Evolutionary conservation across 2,888 invertebrate genomes (phyloP).

Genomic region (Drosophila lacicola): DNA sequence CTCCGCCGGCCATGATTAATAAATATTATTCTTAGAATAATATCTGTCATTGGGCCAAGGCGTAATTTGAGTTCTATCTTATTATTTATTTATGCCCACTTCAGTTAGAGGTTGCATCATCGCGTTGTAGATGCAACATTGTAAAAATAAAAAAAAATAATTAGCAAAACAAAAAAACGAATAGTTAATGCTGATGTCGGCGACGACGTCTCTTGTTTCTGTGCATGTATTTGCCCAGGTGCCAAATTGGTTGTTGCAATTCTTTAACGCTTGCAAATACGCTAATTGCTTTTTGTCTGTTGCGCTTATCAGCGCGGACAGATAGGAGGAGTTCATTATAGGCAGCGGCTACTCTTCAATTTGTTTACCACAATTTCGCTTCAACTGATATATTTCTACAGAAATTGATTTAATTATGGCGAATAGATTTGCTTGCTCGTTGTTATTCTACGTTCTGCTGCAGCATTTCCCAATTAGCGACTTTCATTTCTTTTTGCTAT

Average conservation of each 20-base stretch:
- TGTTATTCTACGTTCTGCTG: background rate
- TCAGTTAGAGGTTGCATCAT: conserved; percentile 35
- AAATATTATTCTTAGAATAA: conserved; percentile 20
- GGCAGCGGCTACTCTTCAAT: background rate
- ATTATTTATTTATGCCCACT: conserved; percentile 12
- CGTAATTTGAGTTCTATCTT: conserved; percentile 6
- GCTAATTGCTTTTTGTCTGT: conserved; percentile 40
- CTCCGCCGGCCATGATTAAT: conserved; percentile 6
- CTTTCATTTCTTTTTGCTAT: background rate
- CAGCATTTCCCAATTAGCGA: background rate
- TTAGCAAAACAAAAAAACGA: background rate
- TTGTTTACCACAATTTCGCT: conserved; percentile 10
- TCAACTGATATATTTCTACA: background rate
- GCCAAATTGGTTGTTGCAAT: conserved; percentile 2
- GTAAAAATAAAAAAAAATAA: conserved; percentile 8
- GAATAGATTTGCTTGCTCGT: conserved; percentile 1
- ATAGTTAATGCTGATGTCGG: conserved; percentile 15
- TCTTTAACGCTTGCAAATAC: conserved; percentile 12
- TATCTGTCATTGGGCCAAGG: conserved; percentile 45
- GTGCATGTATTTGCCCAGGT: conserved; percentile 32
- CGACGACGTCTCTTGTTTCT: conserved; percentile 6
- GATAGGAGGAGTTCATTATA: background rate
- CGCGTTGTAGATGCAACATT: conserved; percentile 15
- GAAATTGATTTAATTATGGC: background rate
- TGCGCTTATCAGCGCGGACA: conserved; percentile 24